Conservation (phyloP, 2,888 invertebrate species). For the Plagiodera versicolora region DNA sequence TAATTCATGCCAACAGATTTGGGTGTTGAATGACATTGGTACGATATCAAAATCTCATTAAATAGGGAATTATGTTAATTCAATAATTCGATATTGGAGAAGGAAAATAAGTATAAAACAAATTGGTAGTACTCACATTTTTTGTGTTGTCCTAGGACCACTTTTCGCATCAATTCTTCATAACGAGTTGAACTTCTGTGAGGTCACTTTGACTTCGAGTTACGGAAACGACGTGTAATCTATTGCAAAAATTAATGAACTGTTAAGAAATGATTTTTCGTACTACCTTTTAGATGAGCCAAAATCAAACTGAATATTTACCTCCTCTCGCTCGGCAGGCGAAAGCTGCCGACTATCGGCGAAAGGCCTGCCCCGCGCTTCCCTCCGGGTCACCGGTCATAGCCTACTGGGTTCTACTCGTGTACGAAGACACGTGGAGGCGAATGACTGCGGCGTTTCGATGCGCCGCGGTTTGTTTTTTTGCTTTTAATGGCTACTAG, state of each 20-base stretch:
- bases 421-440: constrained; percentile 53
- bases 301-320: constrained; percentile 55
- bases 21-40: too few relatives aligned
- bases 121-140: constrained; percentile 16
- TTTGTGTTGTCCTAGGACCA: constrained; percentile 27
- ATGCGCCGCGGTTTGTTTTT: constrained; percentile 25
- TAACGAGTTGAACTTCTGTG: constrained; percentile 2
- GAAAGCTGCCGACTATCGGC: constrained; percentile 37
- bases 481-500: constrained; percentile 7
- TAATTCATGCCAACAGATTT: too few relatives aligned
- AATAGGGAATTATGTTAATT: too few relatives aligned
- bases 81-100: too few relatives aligned
- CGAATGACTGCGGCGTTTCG: constrained; percentile 48
- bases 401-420: constrained; percentile 45
- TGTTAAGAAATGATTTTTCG: constrained; percentile 36
- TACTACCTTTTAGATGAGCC: constrained; percentile 45
- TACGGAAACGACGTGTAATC: neutral
- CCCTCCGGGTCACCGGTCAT: constrained; percentile 38
- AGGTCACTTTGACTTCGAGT: neutral
- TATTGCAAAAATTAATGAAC: constrained; percentile 13
- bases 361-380: constrained; percentile 35
- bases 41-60: too few relatives aligned
- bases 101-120: neutral
- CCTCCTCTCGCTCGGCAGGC: constrained; percentile 48
- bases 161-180: constrained; percentile 2